A percentile compares a stretch with the other conserved stretches of the same genome.
These are phyloP conservation scores for Pachycephus smyrnensis DNA, from an alignment of 2,888 invertebrate species.

Conservation along the genomic window DNA sequence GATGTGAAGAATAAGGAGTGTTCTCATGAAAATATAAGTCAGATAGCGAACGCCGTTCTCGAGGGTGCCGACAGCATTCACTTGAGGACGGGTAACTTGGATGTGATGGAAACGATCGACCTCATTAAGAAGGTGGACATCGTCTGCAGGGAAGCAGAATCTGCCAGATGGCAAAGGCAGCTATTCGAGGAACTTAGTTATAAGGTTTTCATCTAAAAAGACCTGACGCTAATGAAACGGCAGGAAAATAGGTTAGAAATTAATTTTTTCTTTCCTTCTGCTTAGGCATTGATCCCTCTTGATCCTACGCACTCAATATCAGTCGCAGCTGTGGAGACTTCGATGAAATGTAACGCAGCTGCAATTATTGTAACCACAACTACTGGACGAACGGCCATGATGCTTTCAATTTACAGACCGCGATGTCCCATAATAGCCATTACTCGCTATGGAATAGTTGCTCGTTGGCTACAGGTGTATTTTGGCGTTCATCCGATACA, in stretches of 20 bases:
- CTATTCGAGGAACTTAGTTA: constrained; percentile 53
- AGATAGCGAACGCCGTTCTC: constrained; percentile 79
- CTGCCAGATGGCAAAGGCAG: constrained; percentile 73
- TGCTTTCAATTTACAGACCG: constrained; percentile 76
- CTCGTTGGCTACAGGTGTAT: constrained; percentile 76
- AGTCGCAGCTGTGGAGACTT: constrained; percentile 80
- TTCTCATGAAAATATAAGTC: constrained; percentile 75
- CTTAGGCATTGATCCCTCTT: constrained; percentile 69
- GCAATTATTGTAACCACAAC: constrained; percentile 78
- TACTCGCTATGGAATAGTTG: constrained; percentile 73
- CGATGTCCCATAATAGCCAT: constrained; percentile 80
- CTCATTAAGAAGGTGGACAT: constrained; percentile 67
- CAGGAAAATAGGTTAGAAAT: neutral
- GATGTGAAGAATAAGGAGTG: constrained; percentile 72
- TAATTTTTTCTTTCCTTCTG: constrained; percentile 17
- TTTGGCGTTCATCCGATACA: constrained; percentile 76
- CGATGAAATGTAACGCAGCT: constrained; percentile 77
- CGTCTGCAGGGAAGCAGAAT: constrained; percentile 78
- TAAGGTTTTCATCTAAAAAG: constrained; percentile 30
- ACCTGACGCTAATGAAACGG: neutral
- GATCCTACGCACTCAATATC: constrained; percentile 79
- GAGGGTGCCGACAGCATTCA: constrained; percentile 80
- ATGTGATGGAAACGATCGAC: constrained; percentile 73
- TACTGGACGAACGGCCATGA: constrained; percentile 73
- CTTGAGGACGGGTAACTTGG: constrained; percentile 78